Base-by-base conservation (phyloP, 2,888 invertebrate genomes). In the Ophion ellenae region DNA sequence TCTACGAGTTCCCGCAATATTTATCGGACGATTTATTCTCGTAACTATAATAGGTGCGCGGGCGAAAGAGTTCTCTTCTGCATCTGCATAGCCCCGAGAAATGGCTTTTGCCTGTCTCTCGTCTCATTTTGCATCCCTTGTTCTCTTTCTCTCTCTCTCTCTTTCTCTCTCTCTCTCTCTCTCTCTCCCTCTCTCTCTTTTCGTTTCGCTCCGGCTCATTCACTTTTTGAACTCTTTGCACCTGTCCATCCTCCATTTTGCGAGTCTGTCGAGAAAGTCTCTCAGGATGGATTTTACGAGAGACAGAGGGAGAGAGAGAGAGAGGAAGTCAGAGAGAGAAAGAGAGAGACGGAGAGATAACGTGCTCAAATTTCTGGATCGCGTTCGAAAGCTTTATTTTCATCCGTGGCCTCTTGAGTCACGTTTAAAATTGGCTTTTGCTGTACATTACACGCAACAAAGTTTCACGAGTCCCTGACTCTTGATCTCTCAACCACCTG, bases 171-270 rank as follows among this genome's bases (percentile, higher is more conserved):
- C n/a, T n/a, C n/a, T n/a, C n/a, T n/a, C n/a, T n/a, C n/a, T n/a
- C n/a, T n/a, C n/a, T n/a, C n/a, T n/a, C n/a, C n/a, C n/a, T n/a
- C n/a, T n/a, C n/a, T n/a, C n/a, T n/a, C 80, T 63, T 83, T 81
- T 69, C 69, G 63, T 83, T 81, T 69, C 69, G 80, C 67, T 47
- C 67, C 84, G 76, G 71, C 78, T 82, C 79, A 66, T 69, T 59
- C 57, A 66, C 83, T 86, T 83, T 87, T 87, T 85, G 59, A 59
- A 17, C 71, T 83, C 81, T 77, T 85, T 86, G 79, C 86, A 86
- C 87, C 86, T 87, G 87, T 85, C 86, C 83, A 83, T 86, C 69
- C 79, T 78, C 67, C 80, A 87, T 87, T 87, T 87, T 85, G 81
- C 86, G 85, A 79, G 61, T 80, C 70, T 57, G 61, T 75, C 66